Base-by-base conservation (phyloP, 2,888 invertebrate species). In the Trichacis sp. region DNA sequence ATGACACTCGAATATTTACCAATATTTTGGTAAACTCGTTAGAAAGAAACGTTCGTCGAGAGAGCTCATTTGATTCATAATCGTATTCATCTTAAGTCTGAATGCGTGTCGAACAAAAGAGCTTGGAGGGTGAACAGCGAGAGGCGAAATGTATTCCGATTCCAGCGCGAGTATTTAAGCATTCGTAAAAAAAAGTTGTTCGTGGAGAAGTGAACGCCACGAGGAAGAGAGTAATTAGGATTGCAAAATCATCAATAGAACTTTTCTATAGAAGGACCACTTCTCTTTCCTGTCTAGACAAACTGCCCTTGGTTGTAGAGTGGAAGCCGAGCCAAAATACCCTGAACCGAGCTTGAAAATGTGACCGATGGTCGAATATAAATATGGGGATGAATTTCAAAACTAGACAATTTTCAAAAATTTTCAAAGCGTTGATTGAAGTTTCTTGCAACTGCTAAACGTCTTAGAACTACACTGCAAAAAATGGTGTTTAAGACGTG, bases 261-360 rank as follows among this genome's bases (percentile, higher is more conserved):
- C 68, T 70, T 71, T 74, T 57, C 63, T 66, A 72, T 70, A 63
- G 68, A 71, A 68, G 73, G 69, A 68, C 58, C 60, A 70, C 66
- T 73, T 75, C 69, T 70, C 68, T 63, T 75, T 75, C 75, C 77
- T 70, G 76, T 76, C 76, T 76, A 77, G 77, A 76, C 77, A 75
- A 73, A 72, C 71, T 73, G 69, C 67, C 67, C 66, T 65, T 67
- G 64, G 58, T 72, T 62, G 56, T 47, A 19, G 58, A 61, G 38
- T 38, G 47, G 65, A 68, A 57, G 42, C 60, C 47, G 53, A 14
- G 3, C 17, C 2, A 18, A 42, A 24, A 24, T 5, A 24, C 3
- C 4, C 8, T 24, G 24, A 8, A 5, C 8, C 8, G 24, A 24
- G 24, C 8, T 3, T 24, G 24, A 24, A 24, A 24, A 24, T 8